Evolutionary conservation across 2,888 invertebrate species (phyloP).

Genomic region (Drosophila recens): DNA sequence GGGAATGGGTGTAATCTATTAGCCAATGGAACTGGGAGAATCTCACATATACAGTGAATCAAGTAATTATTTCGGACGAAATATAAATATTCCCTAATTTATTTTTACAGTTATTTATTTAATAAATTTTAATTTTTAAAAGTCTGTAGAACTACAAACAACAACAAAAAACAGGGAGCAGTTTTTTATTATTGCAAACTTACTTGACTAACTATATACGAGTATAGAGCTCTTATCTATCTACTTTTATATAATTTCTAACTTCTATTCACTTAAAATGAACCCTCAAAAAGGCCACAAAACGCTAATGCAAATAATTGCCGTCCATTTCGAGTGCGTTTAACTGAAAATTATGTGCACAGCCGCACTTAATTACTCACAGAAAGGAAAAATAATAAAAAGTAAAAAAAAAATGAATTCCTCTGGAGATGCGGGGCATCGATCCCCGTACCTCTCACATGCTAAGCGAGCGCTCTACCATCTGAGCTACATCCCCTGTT

Average conservation of each 20-base stretch:
- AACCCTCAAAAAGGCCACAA: slow-evolving; percentile 39
- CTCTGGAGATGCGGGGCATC: slow-evolving; percentile 85
- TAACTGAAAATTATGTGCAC: slow-evolving; percentile 51
- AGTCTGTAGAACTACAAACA: no score
- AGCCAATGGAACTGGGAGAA: neutral
- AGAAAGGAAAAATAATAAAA: slow-evolving; percentile 35
- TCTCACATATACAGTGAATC: neutral
- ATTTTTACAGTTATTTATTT: neutral
- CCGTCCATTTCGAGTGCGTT: slow-evolving; percentile 51
- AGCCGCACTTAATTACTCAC: slow-evolving; percentile 42
- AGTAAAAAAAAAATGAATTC: slow-evolving; percentile 12
- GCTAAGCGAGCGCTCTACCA: slow-evolving; percentile 86
- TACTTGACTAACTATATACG: no score
- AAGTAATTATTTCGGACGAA: neutral
- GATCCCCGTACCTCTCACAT: slow-evolving; percentile 86
- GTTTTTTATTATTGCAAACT: no score
- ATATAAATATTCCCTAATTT: no score
- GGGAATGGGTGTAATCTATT: slow-evolving; percentile 38
- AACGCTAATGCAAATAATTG: slow-evolving; percentile 71
- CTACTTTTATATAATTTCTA: neutral
- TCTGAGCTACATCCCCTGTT: slow-evolving; percentile 85
- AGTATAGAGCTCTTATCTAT: neutral
- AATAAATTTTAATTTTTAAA: no score
- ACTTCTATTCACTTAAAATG: slow-evolving; percentile 10
- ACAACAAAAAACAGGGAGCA: no score